Percentiles rank a stretch among this genome's conserved stretches.
Evolutionary conservation across 2,888 invertebrate genomes (phyloP).

Genomic region (Tholera decimalis): DNA sequence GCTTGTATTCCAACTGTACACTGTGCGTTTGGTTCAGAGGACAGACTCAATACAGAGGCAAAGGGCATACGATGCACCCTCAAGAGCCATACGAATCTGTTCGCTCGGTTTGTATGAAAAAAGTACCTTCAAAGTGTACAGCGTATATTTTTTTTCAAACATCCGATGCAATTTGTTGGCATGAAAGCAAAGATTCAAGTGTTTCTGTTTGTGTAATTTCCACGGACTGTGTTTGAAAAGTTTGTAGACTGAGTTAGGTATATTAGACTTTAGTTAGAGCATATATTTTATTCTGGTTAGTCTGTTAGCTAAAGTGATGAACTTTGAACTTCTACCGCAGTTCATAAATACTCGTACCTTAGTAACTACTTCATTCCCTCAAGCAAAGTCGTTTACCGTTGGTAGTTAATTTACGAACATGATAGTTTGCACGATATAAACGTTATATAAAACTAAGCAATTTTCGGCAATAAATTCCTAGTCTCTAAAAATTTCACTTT

Average conservation of each 20-base stretch:
- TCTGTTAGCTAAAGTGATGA: background rate
- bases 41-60: slow-evolving; percentile 9
- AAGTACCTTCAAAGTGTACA: background rate
- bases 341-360: slow-evolving; percentile 12
- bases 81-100: background rate
- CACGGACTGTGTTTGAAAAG: background rate
- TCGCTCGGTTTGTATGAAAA: slow-evolving; percentile 5
- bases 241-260: background rate
- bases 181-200: background rate
- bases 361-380: slow-evolving; percentile 30
- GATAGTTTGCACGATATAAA: slow-evolving; percentile 30
- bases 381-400: slow-evolving; percentile 14
- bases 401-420: slow-evolving; percentile 35
- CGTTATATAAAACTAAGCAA: slow-evolving; percentile 4
- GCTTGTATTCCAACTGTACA: slow-evolving; percentile 34
- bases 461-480: slow-evolving; percentile 9
- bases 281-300: background rate
- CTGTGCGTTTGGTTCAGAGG: slow-evolving; percentile 13
- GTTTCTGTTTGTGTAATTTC: background rate
- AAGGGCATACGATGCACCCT: slow-evolving; percentile 29
- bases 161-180: background rate
- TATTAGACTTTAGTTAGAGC: background rate
- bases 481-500: slow-evolving; percentile 4
- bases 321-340: slow-evolving; percentile 18
- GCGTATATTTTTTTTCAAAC: background rate